These are phyloP conservation scores for Suricata suricatta DNA, from an alignment of 2,113 vertebrate species.

Conservation along the genomic window DNA sequence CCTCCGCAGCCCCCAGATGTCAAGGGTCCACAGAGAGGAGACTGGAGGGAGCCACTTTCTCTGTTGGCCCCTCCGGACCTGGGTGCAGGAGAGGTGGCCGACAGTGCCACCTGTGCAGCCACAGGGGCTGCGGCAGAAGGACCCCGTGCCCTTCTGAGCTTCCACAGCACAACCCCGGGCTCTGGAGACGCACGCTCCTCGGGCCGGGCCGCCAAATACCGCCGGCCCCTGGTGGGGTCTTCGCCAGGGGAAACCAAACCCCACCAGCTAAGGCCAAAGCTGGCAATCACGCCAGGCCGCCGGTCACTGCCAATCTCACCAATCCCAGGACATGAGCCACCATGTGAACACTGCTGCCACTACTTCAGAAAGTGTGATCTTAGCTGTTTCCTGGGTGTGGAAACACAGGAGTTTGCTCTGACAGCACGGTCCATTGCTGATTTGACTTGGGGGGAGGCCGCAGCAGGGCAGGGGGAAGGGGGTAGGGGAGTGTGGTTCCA, in stretches of 20 bases:
- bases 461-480: constrained; percentile 49
- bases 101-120: not conserved
- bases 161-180: not conserved
- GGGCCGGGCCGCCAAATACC: not conserved
- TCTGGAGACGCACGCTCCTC: not conserved
- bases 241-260: constrained; percentile 52
- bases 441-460: constrained; percentile 66
- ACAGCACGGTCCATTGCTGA: constrained; percentile 61
- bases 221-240: not conserved
- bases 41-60: not conserved
- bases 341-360: constrained; percentile 51
- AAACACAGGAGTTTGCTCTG: constrained; percentile 71
- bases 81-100: not conserved
- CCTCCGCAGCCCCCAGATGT: not conserved
- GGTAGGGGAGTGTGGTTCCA: constrained; percentile 19
- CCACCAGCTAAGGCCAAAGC: not conserved
- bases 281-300: constrained; percentile 15
- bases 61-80: not conserved
- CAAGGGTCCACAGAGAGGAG: not conserved
- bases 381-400: constrained; percentile 69
- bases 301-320: constrained; percentile 28
- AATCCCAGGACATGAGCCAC: constrained; percentile 32
- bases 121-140: not conserved
- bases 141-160: not conserved
- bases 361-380: constrained; percentile 58